Evolutionary conservation across 2,113 vertebrate genomes (phyloP).

Genomic region (Pteruthius melanotis): DNA sequence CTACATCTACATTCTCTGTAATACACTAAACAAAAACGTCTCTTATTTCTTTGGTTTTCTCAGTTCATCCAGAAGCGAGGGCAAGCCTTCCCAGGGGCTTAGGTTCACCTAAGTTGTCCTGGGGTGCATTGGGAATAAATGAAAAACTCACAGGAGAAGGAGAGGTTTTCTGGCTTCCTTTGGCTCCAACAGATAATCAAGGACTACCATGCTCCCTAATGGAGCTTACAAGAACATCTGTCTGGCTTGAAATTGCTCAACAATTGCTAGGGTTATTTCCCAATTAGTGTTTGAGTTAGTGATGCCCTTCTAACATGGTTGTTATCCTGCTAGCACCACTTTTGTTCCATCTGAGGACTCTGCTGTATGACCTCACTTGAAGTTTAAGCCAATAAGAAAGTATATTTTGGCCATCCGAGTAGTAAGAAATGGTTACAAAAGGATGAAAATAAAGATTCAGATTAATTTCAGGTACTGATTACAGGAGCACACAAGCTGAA

Average conservation of each 20-base stretch:
- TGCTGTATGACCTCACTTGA: background rate
- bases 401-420: background rate
- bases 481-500: rapidly evolving
- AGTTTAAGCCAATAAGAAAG: background rate
- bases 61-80: no score
- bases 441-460: background rate
- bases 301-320: background rate
- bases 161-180: no score
- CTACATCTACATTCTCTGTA: no score
- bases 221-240: background rate
- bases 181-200: background rate
- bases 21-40: no score
- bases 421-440: background rate
- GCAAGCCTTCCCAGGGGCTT: no score
- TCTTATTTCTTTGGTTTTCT: no score
- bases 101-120: no score
- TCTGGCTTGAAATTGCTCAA: background rate
- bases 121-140: no score
- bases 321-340: background rate
- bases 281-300: background rate
- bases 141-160: no score
- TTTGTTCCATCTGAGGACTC: background rate
- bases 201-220: background rate
- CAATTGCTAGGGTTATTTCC: background rate
- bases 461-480: background rate